Evolutionary conservation across 2,113 vertebrate species (phyloP).

Genomic region (Numenius arquata): DNA sequence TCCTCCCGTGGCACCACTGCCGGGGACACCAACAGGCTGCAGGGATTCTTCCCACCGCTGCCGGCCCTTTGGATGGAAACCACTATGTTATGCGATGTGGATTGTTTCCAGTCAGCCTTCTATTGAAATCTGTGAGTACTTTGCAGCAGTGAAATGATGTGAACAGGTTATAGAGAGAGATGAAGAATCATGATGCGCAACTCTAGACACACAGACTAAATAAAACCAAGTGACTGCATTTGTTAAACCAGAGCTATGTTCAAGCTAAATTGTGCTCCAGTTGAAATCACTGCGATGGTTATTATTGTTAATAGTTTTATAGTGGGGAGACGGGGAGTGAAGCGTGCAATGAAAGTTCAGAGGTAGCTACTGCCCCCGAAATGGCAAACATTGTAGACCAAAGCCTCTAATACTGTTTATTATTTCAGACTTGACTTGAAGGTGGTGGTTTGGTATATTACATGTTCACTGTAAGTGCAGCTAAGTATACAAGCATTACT

Average conservation of each 20-base stretch:
- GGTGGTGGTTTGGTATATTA: background rate
- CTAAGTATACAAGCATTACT: constrained; percentile 13
- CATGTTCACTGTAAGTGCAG: background rate
- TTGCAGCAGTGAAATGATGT: background rate
- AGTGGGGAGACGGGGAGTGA: background rate
- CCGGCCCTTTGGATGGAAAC: background rate
- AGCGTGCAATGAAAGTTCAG: background rate
- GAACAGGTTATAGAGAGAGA: background rate
- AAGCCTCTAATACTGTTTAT: background rate
- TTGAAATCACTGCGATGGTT: background rate
- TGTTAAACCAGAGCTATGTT: background rate
- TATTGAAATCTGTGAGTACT: background rate
- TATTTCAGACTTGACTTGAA: background rate
- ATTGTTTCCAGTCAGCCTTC: background rate
- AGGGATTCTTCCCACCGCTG: background rate
- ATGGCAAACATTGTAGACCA: background rate
- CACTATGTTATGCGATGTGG: accelerated
- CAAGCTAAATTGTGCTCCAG: background rate
- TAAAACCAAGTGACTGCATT: background rate
- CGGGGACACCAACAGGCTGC: background rate
- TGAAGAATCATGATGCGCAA: background rate
- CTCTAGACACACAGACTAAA: background rate
- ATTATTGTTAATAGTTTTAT: background rate
- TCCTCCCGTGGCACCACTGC: accelerated
- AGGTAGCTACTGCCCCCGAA: background rate